A percentile compares a stretch with the other conserved stretches of the same genome.
Evolutionary conservation across 30 jellyfish, hydroid and myxozoan genomes (phyloP).

Genomic region (Hydractinia echinata): DNA sequence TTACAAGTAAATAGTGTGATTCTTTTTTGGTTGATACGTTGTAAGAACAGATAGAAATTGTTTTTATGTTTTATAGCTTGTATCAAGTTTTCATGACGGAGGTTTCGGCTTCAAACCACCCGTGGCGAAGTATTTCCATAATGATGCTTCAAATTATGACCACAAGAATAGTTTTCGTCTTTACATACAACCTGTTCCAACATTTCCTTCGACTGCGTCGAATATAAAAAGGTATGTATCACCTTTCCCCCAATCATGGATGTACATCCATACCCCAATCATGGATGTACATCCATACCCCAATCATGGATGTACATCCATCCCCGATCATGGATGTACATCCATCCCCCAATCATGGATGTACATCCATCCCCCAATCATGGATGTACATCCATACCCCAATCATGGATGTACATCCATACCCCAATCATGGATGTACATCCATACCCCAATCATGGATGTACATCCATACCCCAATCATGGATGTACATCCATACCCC

Average conservation of each 20-base stretch:
- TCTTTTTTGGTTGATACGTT: too few species aligned
- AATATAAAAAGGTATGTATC: conserved; percentile 39
- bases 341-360: conserved; percentile 25
- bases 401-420: conserved; percentile 13
- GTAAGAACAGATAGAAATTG: not conserved
- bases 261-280: conserved; percentile 25
- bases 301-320: conserved; percentile 12
- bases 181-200: conserved; percentile 56
- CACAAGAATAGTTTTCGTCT: conserved; percentile 40
- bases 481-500: too few species aligned
- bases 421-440: too few species aligned
- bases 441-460: too few species aligned
- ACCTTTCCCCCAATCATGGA: not conserved
- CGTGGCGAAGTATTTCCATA: conserved; percentile 26
- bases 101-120: conserved; percentile 46
- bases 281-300: conserved; percentile 38
- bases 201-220: conserved; percentile 32
- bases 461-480: too few species aligned
- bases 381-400: conserved; percentile 22
- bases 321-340: conserved; percentile 13
- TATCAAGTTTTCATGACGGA: conserved; percentile 46
- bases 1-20: conserved; percentile 28
- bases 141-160: conserved; percentile 38
- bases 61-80: conserved; percentile 22
- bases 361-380: conserved; percentile 44